Conservation (phyloP, 2,888 invertebrate genomes). For the Lypha dubia region DNA sequence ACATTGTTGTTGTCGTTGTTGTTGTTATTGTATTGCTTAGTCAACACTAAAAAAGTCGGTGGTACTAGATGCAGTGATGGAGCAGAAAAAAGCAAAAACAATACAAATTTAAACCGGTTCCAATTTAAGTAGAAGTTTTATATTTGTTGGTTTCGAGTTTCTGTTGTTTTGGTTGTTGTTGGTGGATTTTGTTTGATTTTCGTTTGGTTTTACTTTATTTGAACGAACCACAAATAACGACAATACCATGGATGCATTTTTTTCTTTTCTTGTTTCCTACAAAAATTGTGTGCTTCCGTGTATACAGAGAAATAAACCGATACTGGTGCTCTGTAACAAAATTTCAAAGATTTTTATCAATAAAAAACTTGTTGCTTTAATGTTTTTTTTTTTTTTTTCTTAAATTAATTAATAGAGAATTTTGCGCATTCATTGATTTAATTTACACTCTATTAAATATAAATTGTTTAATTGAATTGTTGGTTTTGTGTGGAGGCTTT, state of each 20-base stretch:
- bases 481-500: slow-evolving; percentile 7
- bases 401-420: slow-evolving; percentile 23
- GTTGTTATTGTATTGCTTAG: slow-evolving; percentile 52
- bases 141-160: slow-evolving; percentile 43
- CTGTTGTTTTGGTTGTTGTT: slow-evolving; percentile 45
- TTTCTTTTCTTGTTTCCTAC: slow-evolving; percentile 54
- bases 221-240: slow-evolving; percentile 63
- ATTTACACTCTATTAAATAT: slow-evolving; percentile 37
- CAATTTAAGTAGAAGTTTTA: slow-evolving; percentile 62
- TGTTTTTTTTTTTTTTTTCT: slow-evolving; percentile 26
- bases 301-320: slow-evolving; percentile 51
- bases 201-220: slow-evolving; percentile 61
- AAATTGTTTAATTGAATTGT: slow-evolving; percentile 31
- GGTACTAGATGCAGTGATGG: slow-evolving; percentile 4
- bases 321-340: background rate
- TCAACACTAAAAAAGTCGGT: slow-evolving; percentile 55
- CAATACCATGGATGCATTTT: slow-evolving; percentile 50
- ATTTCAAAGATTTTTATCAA: slow-evolving; percentile 67
- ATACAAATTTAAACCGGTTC: slow-evolving; percentile 70
- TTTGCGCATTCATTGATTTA: slow-evolving; percentile 34
- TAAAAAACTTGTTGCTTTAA: slow-evolving; percentile 41
- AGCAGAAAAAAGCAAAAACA: slow-evolving; percentile 23
- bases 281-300: slow-evolving; percentile 68
- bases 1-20: slow-evolving; percentile 2
- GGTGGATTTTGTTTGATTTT: slow-evolving; percentile 49